Percentiles rank a stretch among this genome's conserved stretches.
Conservation (phyloP, 2,113 vertebrate genomes). For the Pungitius pungitius region DNA sequence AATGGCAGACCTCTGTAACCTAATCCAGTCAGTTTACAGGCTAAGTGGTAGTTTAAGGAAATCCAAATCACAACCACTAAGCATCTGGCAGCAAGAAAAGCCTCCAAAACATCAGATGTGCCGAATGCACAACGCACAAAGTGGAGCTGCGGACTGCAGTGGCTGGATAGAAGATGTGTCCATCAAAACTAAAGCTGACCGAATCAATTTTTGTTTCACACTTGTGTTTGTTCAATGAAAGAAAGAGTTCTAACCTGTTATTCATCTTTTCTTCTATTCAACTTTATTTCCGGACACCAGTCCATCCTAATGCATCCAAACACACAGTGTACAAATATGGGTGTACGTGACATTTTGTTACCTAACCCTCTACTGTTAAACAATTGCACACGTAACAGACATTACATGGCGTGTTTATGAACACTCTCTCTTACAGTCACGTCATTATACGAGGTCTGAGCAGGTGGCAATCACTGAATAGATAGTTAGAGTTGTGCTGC, state of each 20-base stretch:
- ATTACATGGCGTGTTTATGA: constrained; percentile 14
- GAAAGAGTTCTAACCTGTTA: background rate
- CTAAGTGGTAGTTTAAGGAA: constrained; percentile 55
- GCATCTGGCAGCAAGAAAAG: constrained; percentile 7
- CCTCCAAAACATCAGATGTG: constrained; percentile 20
- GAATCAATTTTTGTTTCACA: background rate
- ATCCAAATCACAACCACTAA: constrained; percentile 36
- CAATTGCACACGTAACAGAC: background rate
- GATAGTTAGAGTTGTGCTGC: background rate
- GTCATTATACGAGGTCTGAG: constrained; percentile 14
- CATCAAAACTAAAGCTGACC: background rate
- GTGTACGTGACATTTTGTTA: background rate
- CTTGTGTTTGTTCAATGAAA: background rate
- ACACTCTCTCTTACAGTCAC: constrained; percentile 2
- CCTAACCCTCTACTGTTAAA: background rate
- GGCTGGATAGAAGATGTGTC: background rate
- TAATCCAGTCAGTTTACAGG: constrained; percentile 30
- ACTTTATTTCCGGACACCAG: no score
- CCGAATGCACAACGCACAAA: constrained; percentile 4
- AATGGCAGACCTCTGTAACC: constrained; percentile 52
- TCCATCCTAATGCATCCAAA: background rate
- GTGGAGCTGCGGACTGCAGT: background rate
- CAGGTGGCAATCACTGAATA: constrained; percentile 5
- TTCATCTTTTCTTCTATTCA: background rate
- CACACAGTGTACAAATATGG: background rate